Evolutionary conservation across 2,888 invertebrate species (phyloP).

Genomic region (Formica aserva): DNA sequence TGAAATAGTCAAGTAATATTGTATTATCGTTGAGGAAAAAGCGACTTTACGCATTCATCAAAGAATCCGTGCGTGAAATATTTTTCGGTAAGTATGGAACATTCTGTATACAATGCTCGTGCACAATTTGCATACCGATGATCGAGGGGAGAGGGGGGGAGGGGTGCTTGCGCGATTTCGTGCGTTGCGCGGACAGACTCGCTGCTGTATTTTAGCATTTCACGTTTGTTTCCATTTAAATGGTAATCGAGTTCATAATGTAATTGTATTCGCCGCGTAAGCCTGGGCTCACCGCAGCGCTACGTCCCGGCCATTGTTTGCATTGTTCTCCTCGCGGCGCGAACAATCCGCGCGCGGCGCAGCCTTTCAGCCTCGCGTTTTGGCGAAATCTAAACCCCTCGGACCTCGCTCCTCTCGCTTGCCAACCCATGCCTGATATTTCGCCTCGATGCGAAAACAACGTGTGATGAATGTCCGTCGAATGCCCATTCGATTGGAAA

Average conservation of each 20-base stretch:
- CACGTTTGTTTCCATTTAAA: slow-evolving; percentile 86
- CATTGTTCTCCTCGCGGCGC: slow-evolving; percentile 80
- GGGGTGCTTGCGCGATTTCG: slow-evolving; percentile 67
- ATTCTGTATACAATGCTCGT: slow-evolving; percentile 53
- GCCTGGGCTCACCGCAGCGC: slow-evolving; percentile 83
- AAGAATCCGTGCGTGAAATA: slow-evolving; percentile 41
- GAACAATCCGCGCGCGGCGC: slow-evolving; percentile 79
- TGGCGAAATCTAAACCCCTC: slow-evolving; percentile 80
- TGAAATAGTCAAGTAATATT: neutral
- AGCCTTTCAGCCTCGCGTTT: slow-evolving; percentile 78
- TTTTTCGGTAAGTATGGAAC: slow-evolving; percentile 41
- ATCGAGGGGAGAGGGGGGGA: slow-evolving; percentile 66
- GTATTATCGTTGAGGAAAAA: neutral
- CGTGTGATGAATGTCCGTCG: slow-evolving; percentile 61
- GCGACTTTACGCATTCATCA: neutral
- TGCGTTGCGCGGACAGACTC: slow-evolving; percentile 52
- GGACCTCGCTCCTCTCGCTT: slow-evolving; percentile 61
- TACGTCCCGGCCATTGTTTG: slow-evolving; percentile 81
- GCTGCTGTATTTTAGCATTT: slow-evolving; percentile 84
- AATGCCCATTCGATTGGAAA: slow-evolving; percentile 41
- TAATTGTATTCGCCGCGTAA: slow-evolving; percentile 85
- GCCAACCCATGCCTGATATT: slow-evolving; percentile 60
- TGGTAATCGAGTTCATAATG: slow-evolving; percentile 86
- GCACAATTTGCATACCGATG: slow-evolving; percentile 78
- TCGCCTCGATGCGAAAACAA: slow-evolving; percentile 62